A percentile compares a stretch with the other conserved stretches of the same genome.
Evolutionary conservation across 1,140 invertebrate genomes (phyloP).

Genomic region (Nasonia giraulti): DNA sequence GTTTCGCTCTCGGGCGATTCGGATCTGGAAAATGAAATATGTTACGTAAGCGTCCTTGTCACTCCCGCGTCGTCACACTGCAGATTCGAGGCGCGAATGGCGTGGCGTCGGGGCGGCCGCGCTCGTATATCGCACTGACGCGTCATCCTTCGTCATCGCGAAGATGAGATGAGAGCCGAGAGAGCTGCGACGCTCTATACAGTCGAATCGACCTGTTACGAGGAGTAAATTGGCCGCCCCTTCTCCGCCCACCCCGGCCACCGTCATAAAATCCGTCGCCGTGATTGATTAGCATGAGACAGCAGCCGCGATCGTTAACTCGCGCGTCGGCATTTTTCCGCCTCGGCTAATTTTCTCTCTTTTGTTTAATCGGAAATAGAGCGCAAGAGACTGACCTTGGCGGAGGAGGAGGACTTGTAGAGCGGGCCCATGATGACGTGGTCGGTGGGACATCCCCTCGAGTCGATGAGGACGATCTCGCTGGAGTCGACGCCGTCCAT

Average conservation of each 20-base stretch:
- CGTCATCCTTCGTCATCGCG: conserved; percentile 57
- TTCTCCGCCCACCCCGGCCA: conserved; percentile 42
- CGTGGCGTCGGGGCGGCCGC: neutral
- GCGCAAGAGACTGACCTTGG: conserved; percentile 76
- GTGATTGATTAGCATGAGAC: conserved; percentile 66
- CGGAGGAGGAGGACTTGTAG: conserved; percentile 84
- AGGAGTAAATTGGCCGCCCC: conserved; percentile 60
- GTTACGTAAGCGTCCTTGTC: conserved; percentile 46
- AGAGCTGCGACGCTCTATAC: conserved; percentile 12
- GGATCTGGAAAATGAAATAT: conserved; percentile 47
- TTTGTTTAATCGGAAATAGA: neutral
- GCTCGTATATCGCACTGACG: conserved; percentile 53
- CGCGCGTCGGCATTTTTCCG: conserved; percentile 13
- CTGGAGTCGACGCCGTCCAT: conserved; percentile 95
- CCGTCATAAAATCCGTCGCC: conserved; percentile 63
- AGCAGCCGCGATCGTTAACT: conserved; percentile 56
- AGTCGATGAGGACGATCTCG: conserved; percentile 93
- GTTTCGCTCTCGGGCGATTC: conserved; percentile 19
- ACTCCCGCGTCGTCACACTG: conserved; percentile 53
- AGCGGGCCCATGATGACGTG: conserved; percentile 94
- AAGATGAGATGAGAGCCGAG: conserved; percentile 54
- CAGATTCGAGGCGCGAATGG: neutral
- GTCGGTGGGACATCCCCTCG: conserved; percentile 93
- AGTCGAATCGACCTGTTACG: conserved; percentile 61
- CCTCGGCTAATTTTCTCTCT: neutral